Conservation (phyloP, 2,888 invertebrate species). For the Tridacna crocea region DNA sequence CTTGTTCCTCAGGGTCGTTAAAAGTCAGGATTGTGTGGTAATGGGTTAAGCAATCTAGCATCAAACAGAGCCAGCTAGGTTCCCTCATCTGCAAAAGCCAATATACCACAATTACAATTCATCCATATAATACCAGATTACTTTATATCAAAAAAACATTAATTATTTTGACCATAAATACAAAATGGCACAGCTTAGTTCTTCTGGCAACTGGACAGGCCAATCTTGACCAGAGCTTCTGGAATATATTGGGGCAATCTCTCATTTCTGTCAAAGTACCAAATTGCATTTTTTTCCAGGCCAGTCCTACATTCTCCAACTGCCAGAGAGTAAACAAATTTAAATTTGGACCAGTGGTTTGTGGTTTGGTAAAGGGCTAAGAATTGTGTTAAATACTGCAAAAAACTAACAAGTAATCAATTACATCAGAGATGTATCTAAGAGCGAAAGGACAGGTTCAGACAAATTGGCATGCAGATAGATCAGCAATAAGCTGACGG, state of each 20-base stretch:
- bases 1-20: not conserved
- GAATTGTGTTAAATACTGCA: too few species aligned
- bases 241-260: too few species aligned
- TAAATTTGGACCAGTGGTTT: too few species aligned
- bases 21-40: not conserved
- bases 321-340: too few species aligned
- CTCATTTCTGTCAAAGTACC: too few species aligned
- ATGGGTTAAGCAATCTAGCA: not conserved
- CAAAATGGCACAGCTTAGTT: slow-evolving; percentile 5
- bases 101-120: slow-evolving; percentile 16
- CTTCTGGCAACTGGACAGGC: slow-evolving; percentile 12
- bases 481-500: not conserved
- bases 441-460: not conserved
- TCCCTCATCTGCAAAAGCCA: not conserved
- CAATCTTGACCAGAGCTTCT: slow-evolving; percentile 12
- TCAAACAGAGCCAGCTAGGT: not conserved
- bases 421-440: too few species aligned
- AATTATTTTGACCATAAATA: slow-evolving; percentile 16
- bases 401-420: too few species aligned
- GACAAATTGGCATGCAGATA: slow-evolving; percentile 21
- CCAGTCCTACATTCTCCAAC: too few species aligned
- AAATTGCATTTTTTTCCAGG: too few species aligned
- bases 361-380: too few species aligned
- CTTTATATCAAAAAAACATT: slow-evolving; percentile 19
- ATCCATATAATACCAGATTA: slow-evolving; percentile 13